phyloP scores from a whole-genome alignment of 2,113 vertebrate species.

The Burhinus bistriatus region DNA sequence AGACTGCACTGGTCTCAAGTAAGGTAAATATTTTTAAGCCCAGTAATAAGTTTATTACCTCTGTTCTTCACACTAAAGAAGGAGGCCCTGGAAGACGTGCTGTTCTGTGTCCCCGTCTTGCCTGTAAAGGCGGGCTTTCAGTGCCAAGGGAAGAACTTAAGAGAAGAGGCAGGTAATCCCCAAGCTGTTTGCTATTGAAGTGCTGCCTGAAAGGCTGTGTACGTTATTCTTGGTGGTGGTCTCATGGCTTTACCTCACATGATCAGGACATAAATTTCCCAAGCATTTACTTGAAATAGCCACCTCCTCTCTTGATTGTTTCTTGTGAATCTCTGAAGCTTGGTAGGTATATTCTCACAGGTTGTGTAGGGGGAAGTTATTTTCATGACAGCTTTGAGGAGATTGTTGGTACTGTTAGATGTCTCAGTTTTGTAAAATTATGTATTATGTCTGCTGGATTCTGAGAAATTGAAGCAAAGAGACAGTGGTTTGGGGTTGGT shows the following conservation, averaged over 20 bases:
- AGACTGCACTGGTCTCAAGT: neutral
- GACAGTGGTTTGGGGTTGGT: neutral
- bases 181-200: neutral
- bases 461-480: neutral
- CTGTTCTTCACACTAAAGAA: neutral
- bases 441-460: neutral
- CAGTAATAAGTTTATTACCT: neutral
- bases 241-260: neutral
- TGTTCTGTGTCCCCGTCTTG: neutral
- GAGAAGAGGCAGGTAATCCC: neutral
- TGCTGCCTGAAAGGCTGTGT: neutral
- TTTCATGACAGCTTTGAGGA: neutral
- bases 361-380: neutral
- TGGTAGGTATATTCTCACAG: neutral
- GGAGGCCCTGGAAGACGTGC: neutral
- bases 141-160: neutral
- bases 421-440: neutral
- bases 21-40: slow-evolving; percentile 47
- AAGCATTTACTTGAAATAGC: neutral
- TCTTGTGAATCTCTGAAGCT: neutral
- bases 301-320: neutral
- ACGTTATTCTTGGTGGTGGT: neutral
- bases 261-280: neutral
- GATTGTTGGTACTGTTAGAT: neutral
- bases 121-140: neutral